Evolutionary conservation across 2,113 vertebrate species (phyloP).

Genomic region (Brachyhypopomus gauderio): DNA sequence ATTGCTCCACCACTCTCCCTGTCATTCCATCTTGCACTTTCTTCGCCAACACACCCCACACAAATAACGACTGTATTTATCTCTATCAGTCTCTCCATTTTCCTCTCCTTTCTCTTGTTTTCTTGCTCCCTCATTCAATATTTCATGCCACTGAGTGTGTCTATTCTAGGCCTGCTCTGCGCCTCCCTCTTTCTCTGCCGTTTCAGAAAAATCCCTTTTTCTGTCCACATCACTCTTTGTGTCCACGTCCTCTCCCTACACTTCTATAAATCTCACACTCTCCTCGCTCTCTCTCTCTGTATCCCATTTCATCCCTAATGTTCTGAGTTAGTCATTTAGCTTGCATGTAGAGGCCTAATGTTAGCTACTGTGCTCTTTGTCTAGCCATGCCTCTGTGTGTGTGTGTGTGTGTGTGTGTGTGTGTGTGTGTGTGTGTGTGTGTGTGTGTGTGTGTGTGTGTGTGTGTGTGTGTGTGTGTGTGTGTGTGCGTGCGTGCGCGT

Average conservation of each 20-base stretch:
- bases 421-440: no score
- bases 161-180: slow-evolving; percentile 75
- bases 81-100: slow-evolving; percentile 79
- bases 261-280: slow-evolving; percentile 69
- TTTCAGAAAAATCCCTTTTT: slow-evolving; percentile 58
- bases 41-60: slow-evolving; percentile 24
- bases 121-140: slow-evolving; percentile 76
- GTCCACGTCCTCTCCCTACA: slow-evolving; percentile 43
- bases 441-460: no score
- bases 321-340: slow-evolving; percentile 67
- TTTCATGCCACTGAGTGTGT: slow-evolving; percentile 78
- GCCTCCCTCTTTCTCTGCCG: slow-evolving; percentile 52
- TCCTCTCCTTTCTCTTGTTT: slow-evolving; percentile 71
- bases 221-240: slow-evolving; percentile 54
- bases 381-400: slow-evolving; percentile 41
- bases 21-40: slow-evolving; percentile 50
- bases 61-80: slow-evolving; percentile 77
- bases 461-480: no score
- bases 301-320: slow-evolving; percentile 74
- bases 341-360: slow-evolving; percentile 23
- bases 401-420: no score
- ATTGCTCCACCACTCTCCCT: background rate
- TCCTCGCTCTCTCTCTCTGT: slow-evolving; percentile 53
- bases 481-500: no score
- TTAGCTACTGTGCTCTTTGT: slow-evolving; percentile 53